These are phyloP conservation scores for Cyrtonyx montezumae DNA, from an alignment of 2,113 vertebrate genomes.

Conservation along the genomic window DNA sequence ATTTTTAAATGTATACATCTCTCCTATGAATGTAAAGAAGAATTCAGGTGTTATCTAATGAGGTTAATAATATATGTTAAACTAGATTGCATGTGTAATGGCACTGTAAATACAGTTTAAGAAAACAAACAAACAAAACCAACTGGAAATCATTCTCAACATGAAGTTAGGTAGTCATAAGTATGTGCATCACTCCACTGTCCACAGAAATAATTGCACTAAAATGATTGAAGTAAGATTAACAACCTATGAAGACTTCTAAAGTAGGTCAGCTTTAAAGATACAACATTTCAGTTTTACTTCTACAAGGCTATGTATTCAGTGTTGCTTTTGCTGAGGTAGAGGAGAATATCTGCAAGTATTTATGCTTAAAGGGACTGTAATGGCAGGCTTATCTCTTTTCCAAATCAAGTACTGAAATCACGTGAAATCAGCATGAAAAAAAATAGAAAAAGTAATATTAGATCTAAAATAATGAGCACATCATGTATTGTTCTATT, in stretches of 20 bases:
- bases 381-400: background rate
- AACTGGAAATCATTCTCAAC: background rate
- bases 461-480: background rate
- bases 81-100: background rate
- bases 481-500: background rate
- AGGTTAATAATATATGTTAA: background rate
- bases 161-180: background rate
- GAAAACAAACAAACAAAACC: background rate
- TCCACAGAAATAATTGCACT: background rate
- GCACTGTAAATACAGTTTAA: background rate
- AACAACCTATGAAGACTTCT: background rate
- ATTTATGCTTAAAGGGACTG: background rate
- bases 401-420: background rate
- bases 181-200: background rate
- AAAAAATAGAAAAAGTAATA: background rate
- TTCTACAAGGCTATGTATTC: background rate
- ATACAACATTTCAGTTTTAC: background rate
- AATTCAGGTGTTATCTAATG: background rate
- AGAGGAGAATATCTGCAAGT: background rate
- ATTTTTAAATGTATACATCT: background rate
- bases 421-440: background rate
- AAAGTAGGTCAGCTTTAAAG: background rate
- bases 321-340: background rate
- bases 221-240: background rate
- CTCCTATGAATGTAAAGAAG: background rate